These are phyloP conservation scores for Calliphora vicina DNA, from an alignment of 1,140 invertebrate species.

Conservation along the genomic window DNA sequence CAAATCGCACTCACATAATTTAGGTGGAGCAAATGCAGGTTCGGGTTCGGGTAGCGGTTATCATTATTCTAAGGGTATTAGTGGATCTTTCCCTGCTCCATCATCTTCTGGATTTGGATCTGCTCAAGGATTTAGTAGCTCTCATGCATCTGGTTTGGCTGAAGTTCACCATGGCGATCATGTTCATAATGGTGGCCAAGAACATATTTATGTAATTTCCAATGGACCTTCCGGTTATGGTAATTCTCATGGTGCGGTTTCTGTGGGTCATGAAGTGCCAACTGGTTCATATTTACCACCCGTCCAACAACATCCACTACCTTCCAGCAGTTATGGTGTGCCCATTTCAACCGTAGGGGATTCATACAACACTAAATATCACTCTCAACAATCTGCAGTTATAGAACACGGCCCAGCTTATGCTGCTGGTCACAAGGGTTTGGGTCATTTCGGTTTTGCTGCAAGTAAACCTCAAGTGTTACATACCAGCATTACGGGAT, in stretches of 20 bases:
- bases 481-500: not conserved
- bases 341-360: not conserved
- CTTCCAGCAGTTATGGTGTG: slow-evolving; percentile 28
- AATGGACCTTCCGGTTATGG: not conserved
- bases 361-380: not conserved
- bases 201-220: not conserved
- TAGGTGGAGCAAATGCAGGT: not conserved
- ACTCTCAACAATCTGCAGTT: not conserved
- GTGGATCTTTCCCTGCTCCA: not conserved
- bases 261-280: not conserved
- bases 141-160: not conserved
- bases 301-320: not conserved
- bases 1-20: not conserved
- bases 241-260: not conserved
- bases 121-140: not conserved
- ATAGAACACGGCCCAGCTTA: slow-evolving; percentile 43
- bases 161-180: slow-evolving; percentile 18
- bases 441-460: slow-evolving; percentile 55
- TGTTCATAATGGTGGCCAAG: slow-evolving; percentile 15
- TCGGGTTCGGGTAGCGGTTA: not conserved
- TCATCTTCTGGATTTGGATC: not conserved
- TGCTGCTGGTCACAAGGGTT: slow-evolving; percentile 56
- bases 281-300: not conserved
- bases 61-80: not conserved
- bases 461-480: slow-evolving; percentile 55